Evolutionary conservation across 2,888 invertebrate species (phyloP).

Genomic region (Chrysolina americana): DNA sequence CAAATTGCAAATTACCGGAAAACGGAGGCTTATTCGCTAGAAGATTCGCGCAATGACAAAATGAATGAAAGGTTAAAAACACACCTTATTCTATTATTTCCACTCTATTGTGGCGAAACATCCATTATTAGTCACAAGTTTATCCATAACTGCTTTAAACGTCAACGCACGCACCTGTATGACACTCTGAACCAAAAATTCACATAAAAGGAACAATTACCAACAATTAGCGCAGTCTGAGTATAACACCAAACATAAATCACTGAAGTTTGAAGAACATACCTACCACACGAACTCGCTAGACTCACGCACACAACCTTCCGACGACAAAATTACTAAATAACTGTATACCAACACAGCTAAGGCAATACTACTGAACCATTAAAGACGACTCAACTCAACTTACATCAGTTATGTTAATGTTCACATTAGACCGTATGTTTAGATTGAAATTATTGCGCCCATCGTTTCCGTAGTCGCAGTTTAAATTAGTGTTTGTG

Average conservation of each 20-base stretch:
- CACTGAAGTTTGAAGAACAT: constrained; percentile 32
- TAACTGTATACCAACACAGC: constrained; percentile 49
- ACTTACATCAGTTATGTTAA: constrained; percentile 39
- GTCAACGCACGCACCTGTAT: neutral
- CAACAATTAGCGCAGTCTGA: constrained; percentile 21
- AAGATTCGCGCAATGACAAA: neutral
- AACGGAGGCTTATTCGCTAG: neutral
- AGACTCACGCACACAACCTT: constrained; percentile 33
- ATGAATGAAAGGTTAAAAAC: neutral
- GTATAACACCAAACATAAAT: constrained; percentile 36
- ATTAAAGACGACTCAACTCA: constrained; percentile 36
- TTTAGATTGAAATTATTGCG: constrained; percentile 31
- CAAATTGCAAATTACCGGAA: neutral
- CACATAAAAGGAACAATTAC: constrained; percentile 1
- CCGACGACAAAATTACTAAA: constrained; percentile 40
- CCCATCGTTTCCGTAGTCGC: neutral
- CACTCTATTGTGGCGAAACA: neutral
- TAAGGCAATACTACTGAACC: constrained; percentile 53
- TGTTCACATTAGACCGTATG: constrained; percentile 37
- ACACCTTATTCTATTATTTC: neutral
- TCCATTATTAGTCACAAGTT: neutral
- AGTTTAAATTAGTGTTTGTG: neutral
- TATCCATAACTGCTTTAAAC: neutral
- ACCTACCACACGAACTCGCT: constrained; percentile 29
- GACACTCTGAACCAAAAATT: neutral